Evolutionary conservation across 2,797 vertebrate genomes (phyloP).

Genomic region (Leptatherina wallacei): DNA sequence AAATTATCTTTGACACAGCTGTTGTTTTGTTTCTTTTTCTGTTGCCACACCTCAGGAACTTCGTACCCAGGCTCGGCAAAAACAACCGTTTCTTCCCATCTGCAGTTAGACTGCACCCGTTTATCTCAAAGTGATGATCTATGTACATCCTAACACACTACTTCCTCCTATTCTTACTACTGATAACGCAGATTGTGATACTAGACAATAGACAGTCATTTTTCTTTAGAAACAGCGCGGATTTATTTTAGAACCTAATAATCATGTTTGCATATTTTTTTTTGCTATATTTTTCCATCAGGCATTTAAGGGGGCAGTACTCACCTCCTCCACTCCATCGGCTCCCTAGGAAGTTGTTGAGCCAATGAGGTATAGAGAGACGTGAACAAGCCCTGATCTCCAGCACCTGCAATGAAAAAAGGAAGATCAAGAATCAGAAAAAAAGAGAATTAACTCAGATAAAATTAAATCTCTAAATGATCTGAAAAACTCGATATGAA

Average conservation of each 20-base stretch:
- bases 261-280: not conserved
- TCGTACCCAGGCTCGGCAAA: not conserved
- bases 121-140: not conserved
- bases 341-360: constrained; percentile 94
- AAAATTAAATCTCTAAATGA: not conserved
- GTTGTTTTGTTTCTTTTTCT: not conserved
- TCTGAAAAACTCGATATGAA: not conserved
- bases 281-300: not conserved
- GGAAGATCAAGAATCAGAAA: not conserved
- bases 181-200: not conserved
- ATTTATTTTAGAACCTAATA: not conserved
- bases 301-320: not conserved
- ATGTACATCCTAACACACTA: not conserved
- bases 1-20: not conserved
- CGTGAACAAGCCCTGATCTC: constrained; percentile 94
- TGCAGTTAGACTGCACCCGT: not conserved
- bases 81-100: not conserved
- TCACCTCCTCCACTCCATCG: constrained; percentile 98
- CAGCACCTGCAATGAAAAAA: constrained; percentile 85
- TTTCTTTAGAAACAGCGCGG: not conserved
- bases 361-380: constrained; percentile 91
- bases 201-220: not conserved
- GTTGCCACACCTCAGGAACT: not conserved
- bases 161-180: constrained; percentile 1
- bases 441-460: not conserved